Evolutionary conservation across 2,113 vertebrate genomes (phyloP).

Genomic region (Helogale parvula): DNA sequence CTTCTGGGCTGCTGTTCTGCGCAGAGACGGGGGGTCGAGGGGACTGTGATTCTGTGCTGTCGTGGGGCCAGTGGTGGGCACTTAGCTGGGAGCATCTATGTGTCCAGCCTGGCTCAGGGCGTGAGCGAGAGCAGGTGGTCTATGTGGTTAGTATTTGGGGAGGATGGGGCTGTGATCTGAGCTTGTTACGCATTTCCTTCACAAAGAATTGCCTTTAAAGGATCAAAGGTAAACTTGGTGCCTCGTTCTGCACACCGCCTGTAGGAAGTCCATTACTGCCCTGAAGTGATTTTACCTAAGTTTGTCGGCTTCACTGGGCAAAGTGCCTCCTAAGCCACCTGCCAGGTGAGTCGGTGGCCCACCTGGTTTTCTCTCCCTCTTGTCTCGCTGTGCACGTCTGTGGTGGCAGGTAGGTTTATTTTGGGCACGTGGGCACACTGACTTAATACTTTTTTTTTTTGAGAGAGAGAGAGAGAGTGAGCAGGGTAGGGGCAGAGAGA

Average conservation of each 20-base stretch:
- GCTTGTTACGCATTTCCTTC: neutral
- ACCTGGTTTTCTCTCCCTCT: accelerated
- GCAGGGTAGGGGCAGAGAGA: too few species aligned
- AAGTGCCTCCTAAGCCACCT: too few species aligned
- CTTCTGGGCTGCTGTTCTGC: neutral
- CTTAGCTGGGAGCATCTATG: accelerated
- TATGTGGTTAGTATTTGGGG: neutral
- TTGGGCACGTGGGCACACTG: neutral
- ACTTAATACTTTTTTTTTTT: neutral
- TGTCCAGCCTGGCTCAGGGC: neutral
- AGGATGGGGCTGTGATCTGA: neutral
- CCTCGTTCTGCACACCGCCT: neutral
- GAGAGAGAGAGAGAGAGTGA: too few species aligned
- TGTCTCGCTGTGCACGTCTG: accelerated
- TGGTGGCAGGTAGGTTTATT: neutral
- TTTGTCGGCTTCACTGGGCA: too few species aligned
- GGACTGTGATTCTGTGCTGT: too few species aligned
- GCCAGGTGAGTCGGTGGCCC: neutral
- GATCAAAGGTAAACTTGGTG: neutral
- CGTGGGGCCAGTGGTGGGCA: accelerated
- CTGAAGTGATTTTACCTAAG: neutral
- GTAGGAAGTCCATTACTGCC: neutral
- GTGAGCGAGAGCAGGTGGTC: neutral
- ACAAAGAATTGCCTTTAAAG: neutral
- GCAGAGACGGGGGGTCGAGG: neutral